These are phyloP conservation scores for Lasioglossum morio DNA, from an alignment of 2,888 invertebrate genomes.

Conservation along the genomic window DNA sequence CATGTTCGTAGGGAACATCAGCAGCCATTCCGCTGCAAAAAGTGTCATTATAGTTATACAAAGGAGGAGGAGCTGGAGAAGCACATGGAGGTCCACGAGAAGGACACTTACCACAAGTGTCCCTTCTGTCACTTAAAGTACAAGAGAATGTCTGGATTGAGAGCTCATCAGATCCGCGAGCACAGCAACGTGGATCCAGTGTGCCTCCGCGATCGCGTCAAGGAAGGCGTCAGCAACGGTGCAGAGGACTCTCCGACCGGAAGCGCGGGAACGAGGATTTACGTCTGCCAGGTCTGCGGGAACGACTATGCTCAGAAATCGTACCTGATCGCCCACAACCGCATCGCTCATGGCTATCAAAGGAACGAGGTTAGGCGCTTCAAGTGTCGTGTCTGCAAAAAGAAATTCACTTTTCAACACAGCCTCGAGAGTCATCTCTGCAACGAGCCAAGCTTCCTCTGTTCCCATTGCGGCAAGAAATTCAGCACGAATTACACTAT, in stretches of 20 bases:
- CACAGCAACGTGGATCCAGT: slow-evolving; percentile 63
- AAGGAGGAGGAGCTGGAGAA: slow-evolving; percentile 10
- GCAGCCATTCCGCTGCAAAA: slow-evolving; percentile 68
- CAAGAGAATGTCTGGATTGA: slow-evolving; percentile 61
- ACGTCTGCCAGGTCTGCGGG: background rate
- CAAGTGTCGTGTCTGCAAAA: background rate
- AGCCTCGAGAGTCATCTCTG: background rate
- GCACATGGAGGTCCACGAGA: slow-evolving; percentile 71
- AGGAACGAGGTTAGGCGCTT: background rate
- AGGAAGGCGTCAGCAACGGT: background rate
- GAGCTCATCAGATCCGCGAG: slow-evolving; percentile 60
- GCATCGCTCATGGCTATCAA: background rate
- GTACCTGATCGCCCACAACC: background rate
- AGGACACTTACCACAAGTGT: slow-evolving; percentile 64
- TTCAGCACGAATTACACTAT: background rate
- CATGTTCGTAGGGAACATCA: slow-evolving; percentile 69
- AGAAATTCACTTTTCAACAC: background rate
- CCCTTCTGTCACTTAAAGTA: slow-evolving; percentile 64
- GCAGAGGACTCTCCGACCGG: background rate
- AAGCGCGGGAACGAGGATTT: background rate
- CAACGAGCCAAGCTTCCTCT: background rate
- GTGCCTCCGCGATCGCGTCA: slow-evolving; percentile 49
- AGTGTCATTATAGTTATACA: slow-evolving; percentile 49
- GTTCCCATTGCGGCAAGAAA: background rate
- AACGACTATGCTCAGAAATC: background rate